These are phyloP conservation scores for Thalassarche chlororhynchos DNA, from an alignment of 2,113 vertebrate species.

Conservation along the genomic window DNA sequence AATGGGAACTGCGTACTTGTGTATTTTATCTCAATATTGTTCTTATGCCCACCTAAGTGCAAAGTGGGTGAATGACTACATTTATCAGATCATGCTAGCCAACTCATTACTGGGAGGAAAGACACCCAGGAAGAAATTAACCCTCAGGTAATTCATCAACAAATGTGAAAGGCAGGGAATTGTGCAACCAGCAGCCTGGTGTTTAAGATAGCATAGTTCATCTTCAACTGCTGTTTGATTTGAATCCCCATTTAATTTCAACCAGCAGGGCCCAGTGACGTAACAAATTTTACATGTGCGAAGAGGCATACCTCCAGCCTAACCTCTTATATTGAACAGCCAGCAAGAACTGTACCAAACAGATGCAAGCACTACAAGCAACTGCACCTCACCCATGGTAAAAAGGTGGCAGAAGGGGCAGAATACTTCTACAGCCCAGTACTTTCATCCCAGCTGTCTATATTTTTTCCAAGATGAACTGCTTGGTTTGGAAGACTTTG, in stretches of 20 bases:
- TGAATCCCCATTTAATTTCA: not conserved
- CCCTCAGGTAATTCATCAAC: not conserved
- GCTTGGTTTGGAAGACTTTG: not conserved
- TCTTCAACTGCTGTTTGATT: not conserved
- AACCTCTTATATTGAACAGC: not conserved
- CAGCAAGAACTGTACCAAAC: not conserved
- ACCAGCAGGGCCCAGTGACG: not conserved
- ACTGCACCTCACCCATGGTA: not conserved
- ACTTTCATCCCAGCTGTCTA: not conserved
- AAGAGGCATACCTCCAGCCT: not conserved
- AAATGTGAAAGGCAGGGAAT: not conserved
- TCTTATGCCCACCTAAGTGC: not conserved
- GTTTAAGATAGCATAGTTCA: not conserved
- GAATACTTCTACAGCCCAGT: not conserved
- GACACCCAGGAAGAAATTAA: not conserved
- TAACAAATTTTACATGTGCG: rapidly evolving
- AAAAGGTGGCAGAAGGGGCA: not conserved
- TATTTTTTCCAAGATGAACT: not conserved
- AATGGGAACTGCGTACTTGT: not conserved
- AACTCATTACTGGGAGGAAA: not conserved
- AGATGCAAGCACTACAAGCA: not conserved
- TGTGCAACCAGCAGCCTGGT: not conserved
- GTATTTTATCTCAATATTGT: not conserved
- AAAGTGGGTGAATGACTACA: rapidly evolving
- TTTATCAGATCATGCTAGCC: not conserved